Conservation (phyloP, 2,113 vertebrate species). For the Peromyscus leucopus region DNA sequence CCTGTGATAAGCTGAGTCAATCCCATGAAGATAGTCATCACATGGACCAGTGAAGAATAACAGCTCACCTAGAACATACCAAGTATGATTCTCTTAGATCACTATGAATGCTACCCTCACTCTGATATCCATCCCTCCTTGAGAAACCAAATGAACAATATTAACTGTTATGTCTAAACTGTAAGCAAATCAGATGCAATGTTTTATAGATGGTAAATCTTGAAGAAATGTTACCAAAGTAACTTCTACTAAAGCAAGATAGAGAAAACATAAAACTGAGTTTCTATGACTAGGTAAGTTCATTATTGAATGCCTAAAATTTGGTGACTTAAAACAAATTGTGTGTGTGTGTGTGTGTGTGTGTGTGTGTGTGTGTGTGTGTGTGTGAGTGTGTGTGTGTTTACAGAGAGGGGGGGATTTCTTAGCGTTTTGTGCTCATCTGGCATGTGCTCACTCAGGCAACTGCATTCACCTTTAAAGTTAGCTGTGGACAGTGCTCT, state of each 20-base stretch:
- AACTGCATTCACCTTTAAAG: neutral
- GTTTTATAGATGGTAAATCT: neutral
- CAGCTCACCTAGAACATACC: neutral
- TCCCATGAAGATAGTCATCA: neutral
- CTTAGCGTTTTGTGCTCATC: neutral
- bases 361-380: too few relatives aligned
- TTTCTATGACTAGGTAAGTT: neutral
- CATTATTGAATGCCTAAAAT: neutral
- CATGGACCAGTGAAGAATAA: neutral
- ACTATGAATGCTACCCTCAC: neutral
- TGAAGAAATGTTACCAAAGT: neutral
- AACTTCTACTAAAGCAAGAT: neutral
- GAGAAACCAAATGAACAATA: neutral
- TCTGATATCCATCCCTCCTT: neutral
- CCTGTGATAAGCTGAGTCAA: neutral
- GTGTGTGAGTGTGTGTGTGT: too few relatives aligned
- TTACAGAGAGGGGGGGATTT: neutral
- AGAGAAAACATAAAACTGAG: neutral
- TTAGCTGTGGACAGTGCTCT: neutral
- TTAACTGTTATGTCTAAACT: neutral
- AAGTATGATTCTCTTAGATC: neutral
- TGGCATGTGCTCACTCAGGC: neutral
- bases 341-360: too few relatives aligned
- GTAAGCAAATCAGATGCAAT: neutral
- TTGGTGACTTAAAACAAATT: neutral